A percentile compares a stretch with the other conserved stretches of the same genome.
Conservation (phyloP, 2,888 invertebrate species). For the Alloscopus bannaensis region DNA sequence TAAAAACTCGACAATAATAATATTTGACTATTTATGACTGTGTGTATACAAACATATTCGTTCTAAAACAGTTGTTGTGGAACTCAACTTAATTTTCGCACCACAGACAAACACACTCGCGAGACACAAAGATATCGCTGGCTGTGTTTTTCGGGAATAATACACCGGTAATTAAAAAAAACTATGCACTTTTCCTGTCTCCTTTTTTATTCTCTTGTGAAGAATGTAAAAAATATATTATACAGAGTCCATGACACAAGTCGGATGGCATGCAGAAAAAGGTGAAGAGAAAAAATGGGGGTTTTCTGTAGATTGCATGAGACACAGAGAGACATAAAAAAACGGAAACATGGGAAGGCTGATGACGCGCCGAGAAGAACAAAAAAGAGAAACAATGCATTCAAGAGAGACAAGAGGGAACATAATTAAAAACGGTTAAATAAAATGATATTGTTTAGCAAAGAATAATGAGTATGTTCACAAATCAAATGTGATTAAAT, state of each 20-base stretch:
- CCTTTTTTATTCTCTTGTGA: too few relatives aligned
- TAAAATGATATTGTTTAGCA: slow-evolving; percentile 19
- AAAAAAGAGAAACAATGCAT: slow-evolving; percentile 38
- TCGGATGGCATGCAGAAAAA: slow-evolving; percentile 69
- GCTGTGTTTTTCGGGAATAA: slow-evolving; percentile 51
- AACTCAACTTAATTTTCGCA: slow-evolving; percentile 40
- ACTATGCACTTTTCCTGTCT: slow-evolving; percentile 63
- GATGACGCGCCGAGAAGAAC: not conserved
- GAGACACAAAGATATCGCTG: too few relatives aligned
- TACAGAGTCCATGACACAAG: slow-evolving; percentile 67
- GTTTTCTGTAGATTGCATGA: too few relatives aligned
- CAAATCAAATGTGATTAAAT: too few relatives aligned
- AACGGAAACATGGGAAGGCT: slow-evolving; percentile 2
- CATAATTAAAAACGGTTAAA: slow-evolving; percentile 59
- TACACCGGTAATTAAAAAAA: slow-evolving; percentile 70
- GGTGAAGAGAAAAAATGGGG: slow-evolving; percentile 45
- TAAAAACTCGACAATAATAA: too few relatives aligned
- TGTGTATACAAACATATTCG: slow-evolving; percentile 24
- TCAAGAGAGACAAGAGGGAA: slow-evolving; percentile 41
- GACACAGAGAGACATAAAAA: too few relatives aligned
- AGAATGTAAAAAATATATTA: too few relatives aligned
- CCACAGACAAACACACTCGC: slow-evolving; percentile 55
- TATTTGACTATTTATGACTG: too few relatives aligned
- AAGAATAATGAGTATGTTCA: slow-evolving; percentile 29
- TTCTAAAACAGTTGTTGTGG: not conserved